These are phyloP conservation scores for Macrobrachium rosenbergii DNA, from an alignment of 1,140 invertebrate genomes.

Conservation along the genomic window DNA sequence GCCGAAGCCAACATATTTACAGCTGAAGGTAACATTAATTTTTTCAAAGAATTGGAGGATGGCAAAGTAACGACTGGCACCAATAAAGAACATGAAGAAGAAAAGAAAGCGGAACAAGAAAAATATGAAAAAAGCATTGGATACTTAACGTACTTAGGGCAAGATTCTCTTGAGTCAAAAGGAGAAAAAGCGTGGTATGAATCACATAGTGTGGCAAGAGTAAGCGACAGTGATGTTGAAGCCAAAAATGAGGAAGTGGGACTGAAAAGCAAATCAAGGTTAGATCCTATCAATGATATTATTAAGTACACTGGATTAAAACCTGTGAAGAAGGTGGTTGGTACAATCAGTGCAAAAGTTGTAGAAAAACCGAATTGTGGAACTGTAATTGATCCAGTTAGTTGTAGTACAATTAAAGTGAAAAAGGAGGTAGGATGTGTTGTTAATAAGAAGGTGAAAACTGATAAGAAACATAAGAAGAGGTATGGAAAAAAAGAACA, in stretches of 20 bases:
- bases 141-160: constrained; percentile 94
- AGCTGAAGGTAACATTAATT: constrained; percentile 83
- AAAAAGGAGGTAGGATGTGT: neutral
- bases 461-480: constrained; percentile 32
- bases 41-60: constrained; percentile 89
- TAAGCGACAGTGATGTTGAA: constrained; percentile 59
- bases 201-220: constrained; percentile 37
- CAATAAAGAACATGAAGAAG: constrained; percentile 93
- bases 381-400: neutral
- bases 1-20: constrained; percentile 72
- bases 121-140: constrained; percentile 99
- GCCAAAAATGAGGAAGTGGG: constrained; percentile 41
- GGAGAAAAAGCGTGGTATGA: constrained; percentile 86
- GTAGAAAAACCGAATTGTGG: neutral
- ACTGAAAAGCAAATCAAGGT: constrained; percentile 68
- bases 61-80: constrained; percentile 73
- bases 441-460: constrained; percentile 30
- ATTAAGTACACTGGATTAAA: constrained; percentile 74
- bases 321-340: constrained; percentile 65
- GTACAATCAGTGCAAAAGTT: neutral
- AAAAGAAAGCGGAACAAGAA: constrained; percentile 92
- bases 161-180: constrained; percentile 89
- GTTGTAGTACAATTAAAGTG: no score
- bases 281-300: constrained; percentile 84
- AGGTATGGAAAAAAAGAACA: constrained; percentile 61